Evolutionary conservation across 2,888 invertebrate species (phyloP).

Genomic region (Allacma fusca): DNA sequence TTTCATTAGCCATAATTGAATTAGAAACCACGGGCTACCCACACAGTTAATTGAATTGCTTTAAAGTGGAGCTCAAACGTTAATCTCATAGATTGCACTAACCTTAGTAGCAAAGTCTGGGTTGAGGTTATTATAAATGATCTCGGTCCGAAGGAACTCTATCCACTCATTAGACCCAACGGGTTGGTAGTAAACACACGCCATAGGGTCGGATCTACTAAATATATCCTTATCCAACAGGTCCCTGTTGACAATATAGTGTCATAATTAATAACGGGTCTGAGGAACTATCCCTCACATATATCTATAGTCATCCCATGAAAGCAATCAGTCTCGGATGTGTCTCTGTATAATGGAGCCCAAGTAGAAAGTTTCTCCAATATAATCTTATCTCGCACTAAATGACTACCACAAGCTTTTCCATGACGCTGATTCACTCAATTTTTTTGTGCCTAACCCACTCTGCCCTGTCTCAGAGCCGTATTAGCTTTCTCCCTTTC

Average conservation of each 20-base stretch:
- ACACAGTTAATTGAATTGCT: not conserved
- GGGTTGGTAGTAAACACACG: conserved; percentile 65
- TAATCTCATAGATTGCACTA: conserved; percentile 7
- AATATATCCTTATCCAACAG: conserved; percentile 67
- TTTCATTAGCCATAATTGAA: no score
- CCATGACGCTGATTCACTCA: no score
- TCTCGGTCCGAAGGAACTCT: conserved; percentile 66
- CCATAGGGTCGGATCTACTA: conserved; percentile 69
- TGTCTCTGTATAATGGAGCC: no score
- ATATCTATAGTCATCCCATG: no score
- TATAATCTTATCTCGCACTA: no score
- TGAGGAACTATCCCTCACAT: not conserved
- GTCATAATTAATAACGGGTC: not conserved
- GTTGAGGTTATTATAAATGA: conserved; percentile 66
- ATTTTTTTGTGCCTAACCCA: no score
- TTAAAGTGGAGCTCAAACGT: not conserved
- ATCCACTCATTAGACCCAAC: conserved; percentile 63
- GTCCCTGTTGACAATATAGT: conserved; percentile 63
- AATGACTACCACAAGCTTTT: no score
- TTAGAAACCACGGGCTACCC: not conserved
- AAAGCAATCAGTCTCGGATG: no score
- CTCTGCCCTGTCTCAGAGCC: no score
- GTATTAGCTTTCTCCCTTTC: no score
- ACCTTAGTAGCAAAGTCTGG: conserved; percentile 69
- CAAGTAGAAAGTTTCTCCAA: no score